Percentiles rank a stretch among this genome's conserved stretches.
Conservation (phyloP, 2,888 invertebrate species). For the Phengaris alcon region DNA sequence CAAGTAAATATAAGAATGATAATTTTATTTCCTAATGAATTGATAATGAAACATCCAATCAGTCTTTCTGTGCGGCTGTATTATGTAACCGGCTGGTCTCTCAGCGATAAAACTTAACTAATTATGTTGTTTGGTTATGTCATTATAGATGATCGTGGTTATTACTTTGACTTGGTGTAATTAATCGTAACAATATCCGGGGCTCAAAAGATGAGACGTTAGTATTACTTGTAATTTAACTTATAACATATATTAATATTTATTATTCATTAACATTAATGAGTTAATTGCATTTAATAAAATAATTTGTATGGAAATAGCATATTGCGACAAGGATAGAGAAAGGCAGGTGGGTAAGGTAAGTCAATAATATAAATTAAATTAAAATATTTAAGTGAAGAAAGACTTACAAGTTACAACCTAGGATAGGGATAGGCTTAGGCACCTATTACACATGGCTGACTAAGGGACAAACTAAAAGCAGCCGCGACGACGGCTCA, state of each 20-base stretch:
- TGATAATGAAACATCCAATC: constrained; percentile 12
- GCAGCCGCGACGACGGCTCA: too few relatives aligned
- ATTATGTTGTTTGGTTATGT: constrained; percentile 21
- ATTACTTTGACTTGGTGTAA: constrained; percentile 14
- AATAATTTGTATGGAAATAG: too few relatives aligned
- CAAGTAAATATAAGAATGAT: not conserved
- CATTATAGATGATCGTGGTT: constrained; percentile 8
- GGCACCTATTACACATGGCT: not conserved
- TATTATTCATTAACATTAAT: not conserved
- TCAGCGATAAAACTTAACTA: constrained; percentile 18
- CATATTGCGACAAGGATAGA: too few relatives aligned
- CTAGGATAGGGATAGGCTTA: not conserved
- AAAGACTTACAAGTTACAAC: not conserved
- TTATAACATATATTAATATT: not conserved
- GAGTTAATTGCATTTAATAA: not conserved
- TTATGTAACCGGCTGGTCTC: not conserved
- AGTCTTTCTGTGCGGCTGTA: not conserved
- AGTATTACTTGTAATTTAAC: not conserved
- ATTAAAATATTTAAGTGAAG: not conserved
- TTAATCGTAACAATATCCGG: constrained; percentile 16
- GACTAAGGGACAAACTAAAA: not conserved
- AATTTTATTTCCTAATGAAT: not conserved
- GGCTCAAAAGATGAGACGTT: not conserved
- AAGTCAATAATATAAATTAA: not conserved
- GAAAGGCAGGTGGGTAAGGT: too few relatives aligned